phyloP scores from a whole-genome alignment of 2,113 vertebrate species.

The Holacanthus passer region DNA sequence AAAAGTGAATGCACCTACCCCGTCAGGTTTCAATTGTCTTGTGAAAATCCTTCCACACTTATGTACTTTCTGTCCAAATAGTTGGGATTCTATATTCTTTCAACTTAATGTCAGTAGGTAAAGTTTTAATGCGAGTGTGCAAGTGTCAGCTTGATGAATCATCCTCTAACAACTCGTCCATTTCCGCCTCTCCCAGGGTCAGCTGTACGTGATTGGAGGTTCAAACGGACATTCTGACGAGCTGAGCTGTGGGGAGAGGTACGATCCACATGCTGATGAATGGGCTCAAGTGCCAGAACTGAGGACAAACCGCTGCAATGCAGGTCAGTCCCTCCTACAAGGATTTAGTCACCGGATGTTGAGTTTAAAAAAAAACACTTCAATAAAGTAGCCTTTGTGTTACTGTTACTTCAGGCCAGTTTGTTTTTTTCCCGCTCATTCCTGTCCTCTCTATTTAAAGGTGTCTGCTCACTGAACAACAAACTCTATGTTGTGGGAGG shows the following conservation, averaged over 20 bases:
- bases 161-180: background rate
- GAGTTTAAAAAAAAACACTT: too few species aligned
- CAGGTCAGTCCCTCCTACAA: constrained; percentile 83
- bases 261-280: constrained; percentile 91
- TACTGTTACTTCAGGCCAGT: background rate
- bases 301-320: constrained; percentile 97
- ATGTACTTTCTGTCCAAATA: background rate
- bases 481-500: constrained; percentile 96
- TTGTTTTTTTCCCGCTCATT: background rate
- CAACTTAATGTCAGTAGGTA: background rate
- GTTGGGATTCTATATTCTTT: background rate
- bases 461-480: constrained; percentile 94
- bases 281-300: constrained; percentile 96
- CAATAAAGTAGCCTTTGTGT: background rate
- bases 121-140: background rate
- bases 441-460: constrained; percentile 73
- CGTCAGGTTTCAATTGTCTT: background rate
- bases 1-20: background rate
- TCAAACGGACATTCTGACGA: constrained; percentile 98
- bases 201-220: constrained; percentile 96
- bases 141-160: background rate
- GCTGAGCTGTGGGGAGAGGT: constrained; percentile 96
- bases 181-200: constrained; percentile 84
- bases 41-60: constrained; percentile 15
- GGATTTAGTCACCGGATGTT: background rate